Base-by-base conservation (phyloP, 2,888 invertebrate genomes). In the Lithosia quadra region DNA sequence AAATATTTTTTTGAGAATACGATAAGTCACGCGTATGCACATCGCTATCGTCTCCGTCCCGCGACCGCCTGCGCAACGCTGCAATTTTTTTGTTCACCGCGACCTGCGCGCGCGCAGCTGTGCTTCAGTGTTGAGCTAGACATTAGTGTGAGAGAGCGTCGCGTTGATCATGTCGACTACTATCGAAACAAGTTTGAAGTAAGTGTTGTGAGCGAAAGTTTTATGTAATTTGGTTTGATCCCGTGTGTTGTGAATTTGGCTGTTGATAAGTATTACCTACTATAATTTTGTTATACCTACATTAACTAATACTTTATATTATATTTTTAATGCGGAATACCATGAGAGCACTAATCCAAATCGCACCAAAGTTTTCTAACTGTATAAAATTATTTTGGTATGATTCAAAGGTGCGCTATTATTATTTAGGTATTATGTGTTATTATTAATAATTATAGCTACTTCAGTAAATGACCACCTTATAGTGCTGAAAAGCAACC, bases 161-260 rank as follows among this genome's bases (percentile, higher is more conserved):
- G 71, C 67, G 62, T 69, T 70, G 65, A 80, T 56, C 77, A 93
- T 94, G 94, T 90, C 94, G 74, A 93, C 94, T 68, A 88, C 93
- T 60, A 87, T 93, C 67, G 87, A 92, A 85, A 89, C 91, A 65
- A 92, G 89, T 88, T 86, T 90, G 75, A 92, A 91, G 92, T 92
- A 91, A 92, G 93, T 92, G 85, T 80, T 74, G 83, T 81, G 80
- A 76, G 85, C 84, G 90, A 91, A 91, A 91, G 89, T 90, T 88
- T 67, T 79, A 67, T 63, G 61, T 60, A 67, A 78, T 74, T 69
- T 73, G 66, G 75, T 75, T 62, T 59, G 22, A 22, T 64, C 13
- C n/a, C 22, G 77, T 73, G 81, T 83, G 70, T 65, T 73, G 67
- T 79, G 66, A 74, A 74, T 68, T 69, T 65, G n/a, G 62, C 15